These are phyloP conservation scores for Lasaia peninsularis DNA, from an alignment of 1,140 invertebrate species.

Conservation along the genomic window DNA sequence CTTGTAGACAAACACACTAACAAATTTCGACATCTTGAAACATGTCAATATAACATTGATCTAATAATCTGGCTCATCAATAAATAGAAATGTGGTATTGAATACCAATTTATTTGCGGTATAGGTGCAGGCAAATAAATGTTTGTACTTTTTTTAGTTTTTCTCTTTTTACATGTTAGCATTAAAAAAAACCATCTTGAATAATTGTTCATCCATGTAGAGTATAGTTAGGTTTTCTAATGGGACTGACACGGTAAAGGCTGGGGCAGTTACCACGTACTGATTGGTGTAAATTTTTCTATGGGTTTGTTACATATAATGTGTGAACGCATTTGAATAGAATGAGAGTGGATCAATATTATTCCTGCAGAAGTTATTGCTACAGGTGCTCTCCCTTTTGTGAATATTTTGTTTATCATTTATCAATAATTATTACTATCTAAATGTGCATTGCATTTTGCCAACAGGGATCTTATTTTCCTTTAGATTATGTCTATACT, in stretches of 20 bases:
- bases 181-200: not conserved
- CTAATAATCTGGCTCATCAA: no score
- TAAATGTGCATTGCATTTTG: slow-evolving; percentile 36
- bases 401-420: slow-evolving; percentile 22
- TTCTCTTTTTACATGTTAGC: not conserved
- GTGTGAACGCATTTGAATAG: slow-evolving; percentile 12
- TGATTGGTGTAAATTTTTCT: slow-evolving; percentile 8
- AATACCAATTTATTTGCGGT: no score
- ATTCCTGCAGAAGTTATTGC: slow-evolving; percentile 10
- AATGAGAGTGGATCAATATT: slow-evolving; percentile 12
- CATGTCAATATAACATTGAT: no score
- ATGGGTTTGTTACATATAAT: slow-evolving; percentile 57
- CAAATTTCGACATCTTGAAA: no score
- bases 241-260: not conserved
- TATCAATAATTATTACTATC: slow-evolving; percentile 6
- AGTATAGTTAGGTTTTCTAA: not conserved
- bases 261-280: slow-evolving; percentile 7
- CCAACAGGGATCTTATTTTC: slow-evolving; percentile 55
- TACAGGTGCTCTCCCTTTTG: slow-evolving; percentile 48
- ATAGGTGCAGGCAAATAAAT: no score
- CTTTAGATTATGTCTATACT: slow-evolving; percentile 65
- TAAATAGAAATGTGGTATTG: no score
- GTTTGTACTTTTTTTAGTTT: not conserved
- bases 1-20: no score
- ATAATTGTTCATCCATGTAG: not conserved